These are phyloP conservation scores for Hermodice carunculata DNA, from an alignment of 2,888 invertebrate species.

Conservation along the genomic window DNA sequence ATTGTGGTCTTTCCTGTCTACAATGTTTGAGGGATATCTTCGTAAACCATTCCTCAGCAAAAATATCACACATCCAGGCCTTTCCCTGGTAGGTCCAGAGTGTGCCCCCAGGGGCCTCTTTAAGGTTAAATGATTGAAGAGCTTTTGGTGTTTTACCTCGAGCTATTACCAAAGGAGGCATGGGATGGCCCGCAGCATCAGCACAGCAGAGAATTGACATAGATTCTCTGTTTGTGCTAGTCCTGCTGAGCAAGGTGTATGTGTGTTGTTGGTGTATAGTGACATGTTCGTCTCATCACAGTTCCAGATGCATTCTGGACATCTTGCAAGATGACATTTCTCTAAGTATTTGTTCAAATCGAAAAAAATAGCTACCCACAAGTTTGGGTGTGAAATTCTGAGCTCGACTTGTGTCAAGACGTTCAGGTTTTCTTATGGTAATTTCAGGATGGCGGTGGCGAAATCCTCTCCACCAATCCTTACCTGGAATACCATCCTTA, in stretches of 20 bases:
- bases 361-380: not conserved
- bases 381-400: not conserved
- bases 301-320: not conserved
- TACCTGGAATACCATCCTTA: not conserved
- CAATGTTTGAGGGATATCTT: slow-evolving; percentile 41
- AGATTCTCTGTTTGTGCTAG: not conserved
- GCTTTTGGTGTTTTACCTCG: no score
- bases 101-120: slow-evolving; percentile 26
- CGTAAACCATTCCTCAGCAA: slow-evolving; percentile 44
- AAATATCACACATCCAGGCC: slow-evolving; percentile 42
- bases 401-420: not conserved
- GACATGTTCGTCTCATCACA: not conserved
- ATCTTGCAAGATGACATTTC: not conserved
- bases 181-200: not conserved
- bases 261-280: not conserved
- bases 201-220: not conserved
- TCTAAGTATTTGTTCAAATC: not conserved
- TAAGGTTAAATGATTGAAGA: not conserved
- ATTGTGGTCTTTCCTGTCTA: slow-evolving; percentile 43
- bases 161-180: not conserved
- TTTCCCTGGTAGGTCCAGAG: slow-evolving; percentile 40
- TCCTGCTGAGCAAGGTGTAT: not conserved
- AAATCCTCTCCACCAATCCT: slow-evolving; percentile 4
- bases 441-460: not conserved
- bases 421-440: not conserved